A percentile compares a stretch with the other conserved stretches of the same genome.
These are phyloP conservation scores for Schizopygopsis pylzovi DNA, from an alignment of 2,797 vertebrate species.

Conservation along the genomic window DNA sequence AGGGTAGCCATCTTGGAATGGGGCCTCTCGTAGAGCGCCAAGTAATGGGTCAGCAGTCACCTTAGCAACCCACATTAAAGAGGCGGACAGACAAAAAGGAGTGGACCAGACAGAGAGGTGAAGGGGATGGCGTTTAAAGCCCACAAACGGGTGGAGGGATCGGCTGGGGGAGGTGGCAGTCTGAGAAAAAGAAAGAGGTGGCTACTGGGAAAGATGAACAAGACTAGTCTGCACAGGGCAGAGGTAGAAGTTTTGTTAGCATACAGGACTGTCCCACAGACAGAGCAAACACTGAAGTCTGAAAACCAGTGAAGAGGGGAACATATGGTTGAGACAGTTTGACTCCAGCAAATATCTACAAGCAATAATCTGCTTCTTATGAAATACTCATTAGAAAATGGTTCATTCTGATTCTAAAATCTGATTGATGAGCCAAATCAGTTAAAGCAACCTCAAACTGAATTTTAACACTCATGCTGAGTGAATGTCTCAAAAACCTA, in stretches of 20 bases:
- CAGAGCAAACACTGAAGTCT: conserved; percentile 27
- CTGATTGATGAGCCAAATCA: conserved; percentile 6
- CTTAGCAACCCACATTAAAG: conserved; percentile 50
- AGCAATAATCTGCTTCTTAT: background rate
- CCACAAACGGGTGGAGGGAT: conserved; percentile 3
- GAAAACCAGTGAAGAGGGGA: conserved; percentile 16
- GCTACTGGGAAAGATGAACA: conserved; percentile 37
- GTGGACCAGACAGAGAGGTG: conserved; percentile 43
- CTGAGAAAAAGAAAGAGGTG: conserved; percentile 34
- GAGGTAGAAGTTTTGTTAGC: conserved; percentile 38
- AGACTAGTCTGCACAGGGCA: conserved; percentile 25
- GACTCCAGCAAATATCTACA: conserved; percentile 10
- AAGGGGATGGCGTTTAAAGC: conserved; percentile 36
- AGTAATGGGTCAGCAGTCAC: conserved; percentile 53
- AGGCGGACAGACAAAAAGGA: conserved; percentile 47
- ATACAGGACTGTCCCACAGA: conserved; percentile 15
- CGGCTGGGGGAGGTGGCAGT: conserved; percentile 29
- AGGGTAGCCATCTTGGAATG: conserved; percentile 43
- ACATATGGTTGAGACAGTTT: background rate
- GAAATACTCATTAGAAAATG: background rate
- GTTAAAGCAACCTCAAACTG: background rate
- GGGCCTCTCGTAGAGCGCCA: conserved; percentile 34
- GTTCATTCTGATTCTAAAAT: background rate
- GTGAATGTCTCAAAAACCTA: background rate
- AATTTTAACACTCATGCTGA: background rate